These are phyloP conservation scores for Lytechinus pictus DNA, from an alignment of 35 echinoderm and acorn worm genomes.

Conservation along the genomic window DNA sequence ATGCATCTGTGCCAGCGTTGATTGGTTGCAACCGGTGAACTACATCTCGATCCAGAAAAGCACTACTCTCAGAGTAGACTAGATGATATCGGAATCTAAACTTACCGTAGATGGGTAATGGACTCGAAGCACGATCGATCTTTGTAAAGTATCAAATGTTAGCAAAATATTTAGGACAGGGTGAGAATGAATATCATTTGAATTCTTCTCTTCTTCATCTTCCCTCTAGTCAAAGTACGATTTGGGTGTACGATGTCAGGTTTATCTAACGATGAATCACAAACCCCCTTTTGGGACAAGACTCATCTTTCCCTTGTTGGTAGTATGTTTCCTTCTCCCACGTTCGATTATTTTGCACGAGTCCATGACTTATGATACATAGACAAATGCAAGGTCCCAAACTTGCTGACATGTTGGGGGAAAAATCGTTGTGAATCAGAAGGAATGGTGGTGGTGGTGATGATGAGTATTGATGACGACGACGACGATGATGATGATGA, in stretches of 20 bases:
- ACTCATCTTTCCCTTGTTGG: background rate
- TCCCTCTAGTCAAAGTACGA: background rate
- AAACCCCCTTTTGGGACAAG: background rate
- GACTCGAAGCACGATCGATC: background rate
- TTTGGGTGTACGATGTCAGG: background rate
- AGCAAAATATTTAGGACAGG: background rate
- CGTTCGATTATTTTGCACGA: background rate
- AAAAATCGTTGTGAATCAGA: no score
- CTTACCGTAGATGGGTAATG: background rate
- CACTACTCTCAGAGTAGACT: background rate
- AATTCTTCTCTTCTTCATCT: background rate
- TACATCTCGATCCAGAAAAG: background rate
- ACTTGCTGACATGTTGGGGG: no score
- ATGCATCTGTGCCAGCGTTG: background rate
- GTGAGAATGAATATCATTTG: background rate
- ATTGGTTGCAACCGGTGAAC: background rate
- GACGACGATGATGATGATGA: no score
- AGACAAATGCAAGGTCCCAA: no score
- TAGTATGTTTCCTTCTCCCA: background rate
- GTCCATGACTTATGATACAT: no score
- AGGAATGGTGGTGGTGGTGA: no score
- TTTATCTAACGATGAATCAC: background rate
- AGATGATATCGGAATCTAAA: background rate
- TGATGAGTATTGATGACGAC: no score
- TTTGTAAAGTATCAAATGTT: constrained; percentile 3